These are phyloP conservation scores for Myotis pilosus DNA, from an alignment of 2,797 vertebrate genomes.

Conservation along the genomic window DNA sequence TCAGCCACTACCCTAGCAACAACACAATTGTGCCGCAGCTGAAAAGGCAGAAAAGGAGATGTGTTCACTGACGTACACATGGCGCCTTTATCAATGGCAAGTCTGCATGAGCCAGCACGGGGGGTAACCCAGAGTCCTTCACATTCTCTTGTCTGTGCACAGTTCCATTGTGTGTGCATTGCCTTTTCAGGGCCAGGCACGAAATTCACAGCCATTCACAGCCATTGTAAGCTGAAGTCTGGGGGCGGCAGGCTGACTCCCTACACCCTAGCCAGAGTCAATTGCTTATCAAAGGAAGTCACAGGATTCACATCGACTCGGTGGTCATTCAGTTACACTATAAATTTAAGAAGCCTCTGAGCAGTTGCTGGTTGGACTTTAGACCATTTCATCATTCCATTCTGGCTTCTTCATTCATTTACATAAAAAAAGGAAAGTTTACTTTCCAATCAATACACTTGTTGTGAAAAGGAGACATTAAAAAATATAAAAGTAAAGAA, in stretches of 20 bases:
- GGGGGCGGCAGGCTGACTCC: not conserved
- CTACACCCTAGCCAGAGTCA: not conserved
- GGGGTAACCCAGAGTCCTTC: not conserved
- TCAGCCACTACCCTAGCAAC: not conserved
- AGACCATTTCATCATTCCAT: not conserved
- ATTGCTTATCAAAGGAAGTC: constrained; percentile 13
- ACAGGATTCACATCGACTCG: not conserved
- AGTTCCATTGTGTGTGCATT: not conserved
- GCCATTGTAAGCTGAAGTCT: constrained; percentile 28
- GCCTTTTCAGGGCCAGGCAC: not conserved
- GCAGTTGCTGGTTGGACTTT: not conserved
- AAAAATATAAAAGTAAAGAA: constrained; percentile 43
- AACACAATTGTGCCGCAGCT: not conserved
- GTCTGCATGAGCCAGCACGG: not conserved
- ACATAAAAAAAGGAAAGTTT: not conserved
- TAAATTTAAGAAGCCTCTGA: not conserved
- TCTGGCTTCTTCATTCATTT: constrained; percentile 31
- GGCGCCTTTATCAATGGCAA: not conserved
- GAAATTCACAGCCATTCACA: not conserved
- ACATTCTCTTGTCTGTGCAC: not conserved
- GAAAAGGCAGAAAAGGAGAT: not conserved
- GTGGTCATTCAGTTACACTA: not conserved
- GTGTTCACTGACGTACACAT: not conserved
- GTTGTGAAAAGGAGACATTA: constrained; percentile 16
- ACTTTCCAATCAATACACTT: not conserved